Evolutionary conservation across 2,113 vertebrate genomes (phyloP), one percentile per base, ranked within the genome.

Genomic region (Lasiurus cinereus): DNA sequence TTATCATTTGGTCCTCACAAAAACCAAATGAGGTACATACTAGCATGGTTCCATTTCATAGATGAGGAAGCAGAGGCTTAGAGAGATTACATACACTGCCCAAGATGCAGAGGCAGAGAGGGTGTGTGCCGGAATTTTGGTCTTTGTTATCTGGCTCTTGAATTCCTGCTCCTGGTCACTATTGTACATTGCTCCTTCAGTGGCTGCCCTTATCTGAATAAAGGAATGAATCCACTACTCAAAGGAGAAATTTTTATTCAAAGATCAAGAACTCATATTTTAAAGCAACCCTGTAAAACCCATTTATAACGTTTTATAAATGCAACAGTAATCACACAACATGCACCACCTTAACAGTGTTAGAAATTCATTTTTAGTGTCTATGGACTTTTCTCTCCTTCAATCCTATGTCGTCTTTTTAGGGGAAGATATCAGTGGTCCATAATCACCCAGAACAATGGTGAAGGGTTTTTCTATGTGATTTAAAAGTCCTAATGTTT

Each of bases 301-400:
- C 83, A 77, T 7, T 9, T 9, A 14, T 24, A 62, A 67, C 22
- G 3, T 6, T 70, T 77, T 62, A 76, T 29, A 19, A 31, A 24
- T 12, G 43, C 36, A 2, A 9, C 2, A 29, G 27, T 74, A 56
- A 29, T 59, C 87, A 52, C 39, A 70, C 43, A 24, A 48, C 29
- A 24, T n/a, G 24, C 33, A 33, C 5, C 66, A n/a, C 2, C 12
- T 29, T 6, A 3, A n/a, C 0, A 3, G 19, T 54, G 59, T 50
- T 76, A 79, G 62, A 59, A 27, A 22, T 22, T 66, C 10, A 6
- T 86, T 52, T 50, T 77, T 48, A 31, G 36, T 14, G 16, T 29
- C 13, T 18, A 5, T 12, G 36, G 46, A 8, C 31, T 83, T 73
- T 66, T 22, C 54, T 93, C 80, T 69, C 6, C 21, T 83, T 82